A percentile compares a stretch with the other conserved stretches of the same genome.
These are phyloP conservation scores for Junonia oenone DNA, from an alignment of 2,888 invertebrate species.

Conservation along the genomic window DNA sequence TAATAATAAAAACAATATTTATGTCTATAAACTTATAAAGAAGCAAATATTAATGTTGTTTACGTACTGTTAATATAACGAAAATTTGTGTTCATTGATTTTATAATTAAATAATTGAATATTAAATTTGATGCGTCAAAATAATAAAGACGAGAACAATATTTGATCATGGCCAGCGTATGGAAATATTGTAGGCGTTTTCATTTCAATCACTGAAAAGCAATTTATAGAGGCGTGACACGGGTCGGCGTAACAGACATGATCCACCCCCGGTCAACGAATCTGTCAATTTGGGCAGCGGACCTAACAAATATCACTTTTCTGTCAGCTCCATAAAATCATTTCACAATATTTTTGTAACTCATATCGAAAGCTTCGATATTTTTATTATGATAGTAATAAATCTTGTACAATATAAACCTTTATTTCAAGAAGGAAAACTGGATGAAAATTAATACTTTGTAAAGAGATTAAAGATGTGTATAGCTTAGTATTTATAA, in stretches of 20 bases:
- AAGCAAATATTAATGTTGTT: not conserved
- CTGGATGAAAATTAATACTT: too few species aligned
- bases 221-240: constrained; percentile 60
- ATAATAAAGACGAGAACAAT: constrained; percentile 2
- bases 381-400: constrained; percentile 11
- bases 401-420: not conserved
- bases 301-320: constrained; percentile 44
- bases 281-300: constrained; percentile 65
- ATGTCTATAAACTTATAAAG: not conserved
- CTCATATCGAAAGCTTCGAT: constrained; percentile 8
- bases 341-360: constrained; percentile 19
- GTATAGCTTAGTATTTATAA: too few species aligned
- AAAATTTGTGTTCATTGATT: too few species aligned
- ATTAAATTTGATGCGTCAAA: not conserved
- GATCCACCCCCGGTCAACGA: constrained; percentile 50
- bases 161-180: constrained; percentile 10
- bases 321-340: constrained; percentile 33
- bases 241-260: constrained; percentile 64
- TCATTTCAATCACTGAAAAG: constrained; percentile 54
- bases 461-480: too few species aligned
- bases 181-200: constrained; percentile 42
- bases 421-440: too few species aligned
- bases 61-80: not conserved
- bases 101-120: too few species aligned
- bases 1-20: not conserved